These are phyloP conservation scores for Todiramphus chloris DNA, from an alignment of 2,113 vertebrate species.

Conservation along the genomic window DNA sequence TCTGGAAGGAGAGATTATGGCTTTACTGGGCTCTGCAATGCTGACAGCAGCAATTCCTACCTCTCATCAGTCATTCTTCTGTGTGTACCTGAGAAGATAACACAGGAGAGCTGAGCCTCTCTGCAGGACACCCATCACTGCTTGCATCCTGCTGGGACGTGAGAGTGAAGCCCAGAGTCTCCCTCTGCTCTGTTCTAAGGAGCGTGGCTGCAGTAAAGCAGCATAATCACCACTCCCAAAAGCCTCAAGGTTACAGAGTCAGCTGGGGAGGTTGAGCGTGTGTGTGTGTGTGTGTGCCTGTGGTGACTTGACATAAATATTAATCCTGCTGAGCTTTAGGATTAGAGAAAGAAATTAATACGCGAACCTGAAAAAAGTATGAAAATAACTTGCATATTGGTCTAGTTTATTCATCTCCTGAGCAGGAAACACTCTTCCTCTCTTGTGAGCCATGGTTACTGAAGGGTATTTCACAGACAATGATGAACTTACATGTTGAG, in stretches of 20 bases:
- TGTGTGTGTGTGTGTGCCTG: too few relatives aligned
- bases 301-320: slow-evolving; percentile 32
- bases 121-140: neutral
- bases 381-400: neutral
- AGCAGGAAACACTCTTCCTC: neutral
- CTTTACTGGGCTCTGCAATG: neutral
- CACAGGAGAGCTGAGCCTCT: neutral
- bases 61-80: neutral
- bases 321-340: slow-evolving; percentile 5
- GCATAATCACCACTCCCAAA: neutral
- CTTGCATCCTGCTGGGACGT: neutral
- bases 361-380: neutral
- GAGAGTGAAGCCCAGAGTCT: neutral
- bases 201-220: neutral
- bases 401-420: neutral
- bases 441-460: neutral
- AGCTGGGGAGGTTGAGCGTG: neutral
- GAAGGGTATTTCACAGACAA: neutral
- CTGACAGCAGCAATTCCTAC: slow-evolving; percentile 9
- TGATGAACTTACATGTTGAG: neutral
- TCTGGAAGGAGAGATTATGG: neutral
- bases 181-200: neutral
- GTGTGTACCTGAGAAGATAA: neutral
- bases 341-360: neutral
- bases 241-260: slow-evolving; percentile 34